Percentiles rank a stretch among this genome's conserved stretches.
These are phyloP conservation scores for Mythimna loreyi DNA, from an alignment of 2,888 invertebrate genomes.

Conservation along the genomic window DNA sequence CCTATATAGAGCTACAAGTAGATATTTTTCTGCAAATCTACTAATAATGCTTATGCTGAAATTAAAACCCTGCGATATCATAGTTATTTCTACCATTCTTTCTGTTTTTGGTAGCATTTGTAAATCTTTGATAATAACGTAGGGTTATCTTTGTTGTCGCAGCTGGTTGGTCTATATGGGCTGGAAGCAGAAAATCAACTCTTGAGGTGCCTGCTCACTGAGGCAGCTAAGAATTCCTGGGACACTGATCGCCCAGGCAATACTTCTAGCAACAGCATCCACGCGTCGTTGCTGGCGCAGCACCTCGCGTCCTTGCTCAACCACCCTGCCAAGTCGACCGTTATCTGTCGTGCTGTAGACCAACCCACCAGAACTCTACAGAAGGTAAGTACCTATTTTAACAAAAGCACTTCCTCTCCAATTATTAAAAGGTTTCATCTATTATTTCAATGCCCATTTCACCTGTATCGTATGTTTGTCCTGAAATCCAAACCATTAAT, in stretches of 20 bases:
- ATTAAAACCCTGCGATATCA: not conserved
- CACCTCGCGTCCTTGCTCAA: slow-evolving; percentile 93
- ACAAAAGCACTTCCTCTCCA: not conserved
- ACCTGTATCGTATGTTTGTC: slow-evolving; percentile 65
- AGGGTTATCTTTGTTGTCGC: slow-evolving; percentile 61
- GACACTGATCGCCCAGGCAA: slow-evolving; percentile 91
- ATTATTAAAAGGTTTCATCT: slow-evolving; percentile 38
- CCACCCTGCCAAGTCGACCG: slow-evolving; percentile 96
- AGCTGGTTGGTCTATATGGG: slow-evolving; percentile 98
- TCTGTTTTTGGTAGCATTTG: not conserved
- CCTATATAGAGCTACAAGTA: not conserved
- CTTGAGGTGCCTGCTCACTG: slow-evolving; percentile 97
- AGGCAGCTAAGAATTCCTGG: slow-evolving; percentile 95
- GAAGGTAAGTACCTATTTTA: slow-evolving; percentile 78
- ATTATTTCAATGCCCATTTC: slow-evolving; percentile 40
- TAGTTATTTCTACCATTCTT: not conserved
- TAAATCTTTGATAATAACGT: slow-evolving; percentile 11
- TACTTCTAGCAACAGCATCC: slow-evolving; percentile 95
- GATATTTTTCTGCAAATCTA: not conserved
- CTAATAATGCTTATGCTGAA: not conserved
- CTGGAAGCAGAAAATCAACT: slow-evolving; percentile 99
- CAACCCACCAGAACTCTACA: slow-evolving; percentile 94
- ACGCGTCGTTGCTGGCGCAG: slow-evolving; percentile 91
- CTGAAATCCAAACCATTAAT: slow-evolving; percentile 51
- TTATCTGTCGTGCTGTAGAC: slow-evolving; percentile 97